Evolutionary conservation across 2,797 vertebrate species (phyloP), one percentile per base, ranked within the genome.

Genomic region (Cirrhinus molitorella): DNA sequence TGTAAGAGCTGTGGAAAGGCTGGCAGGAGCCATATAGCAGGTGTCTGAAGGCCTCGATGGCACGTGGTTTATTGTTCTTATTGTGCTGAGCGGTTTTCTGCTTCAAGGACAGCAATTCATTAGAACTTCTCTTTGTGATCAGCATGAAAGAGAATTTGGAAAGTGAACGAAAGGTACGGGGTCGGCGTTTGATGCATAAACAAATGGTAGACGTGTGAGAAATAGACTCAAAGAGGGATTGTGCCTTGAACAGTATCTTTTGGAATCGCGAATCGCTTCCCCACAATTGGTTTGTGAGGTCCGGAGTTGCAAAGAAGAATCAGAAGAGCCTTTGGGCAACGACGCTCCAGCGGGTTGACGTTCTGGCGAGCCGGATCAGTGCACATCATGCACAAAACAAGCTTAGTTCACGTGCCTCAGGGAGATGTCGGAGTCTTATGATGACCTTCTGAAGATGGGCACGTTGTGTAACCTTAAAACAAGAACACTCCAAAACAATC

Each of bases 61-160:
- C 55, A 74, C 79, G 25, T 71, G 77, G 49, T 84, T 84, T 70
- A 67, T 57, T 72, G 63, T 77, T 40, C 63, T 25, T 25, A 61
- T 61, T 67, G 45, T 85, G 66, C 59, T 61, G 71, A 78, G 81
- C 49, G 19, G 34, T 57, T 25, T 65, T 59, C 28, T 1, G 67
- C 67, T 57, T 65, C 61, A 65, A 63, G 19, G 77, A 86, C 65
- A 84, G 74, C 68, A 53, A 55, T 74, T 85, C 72, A 80, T 78
- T 55, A 81, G 67, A 75, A 61, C 66, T 61, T 65, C 63, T 85
- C 73, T 83, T 84, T 74, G 80, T 74, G 83, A 80, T 81, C 61
- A 73, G 63, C 77, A 80, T 72, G 72, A 84, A 84, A 85, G 31
- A 67, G 68, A 21, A 45, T 74, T 34, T 55, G 37, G 73, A 67